Percentiles rank a stretch among this genome's conserved stretches.
These are phyloP conservation scores for Ormyrus labotus DNA, from an alignment of 2,888 invertebrate genomes.

Conservation along the genomic window DNA sequence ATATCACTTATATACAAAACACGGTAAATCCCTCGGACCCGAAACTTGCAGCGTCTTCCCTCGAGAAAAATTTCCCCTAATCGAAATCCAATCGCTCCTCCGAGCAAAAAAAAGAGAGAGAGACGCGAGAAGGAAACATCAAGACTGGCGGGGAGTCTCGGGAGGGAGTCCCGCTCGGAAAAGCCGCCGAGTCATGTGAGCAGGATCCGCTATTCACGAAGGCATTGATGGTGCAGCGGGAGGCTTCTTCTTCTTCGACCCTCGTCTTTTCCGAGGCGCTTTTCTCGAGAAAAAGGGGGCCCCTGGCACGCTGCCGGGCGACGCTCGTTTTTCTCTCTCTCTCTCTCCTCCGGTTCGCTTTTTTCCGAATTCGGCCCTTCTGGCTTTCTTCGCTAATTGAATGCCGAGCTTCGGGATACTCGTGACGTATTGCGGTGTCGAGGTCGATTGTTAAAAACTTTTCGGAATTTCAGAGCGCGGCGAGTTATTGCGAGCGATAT, in stretches of 20 bases:
- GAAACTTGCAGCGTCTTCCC: no score
- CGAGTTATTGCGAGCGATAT: no score
- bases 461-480: background rate
- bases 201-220: no score
- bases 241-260: conserved; percentile 2
- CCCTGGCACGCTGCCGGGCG: no score
- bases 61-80: background rate
- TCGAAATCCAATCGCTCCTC: background rate
- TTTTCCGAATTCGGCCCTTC: background rate
- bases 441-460: background rate
- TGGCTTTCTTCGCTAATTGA: conserved; percentile 6
- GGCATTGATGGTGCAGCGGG: no score
- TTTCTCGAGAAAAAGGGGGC: no score
- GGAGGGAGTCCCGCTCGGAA: background rate
- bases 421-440: no score
- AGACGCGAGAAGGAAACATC: conserved; percentile 33
- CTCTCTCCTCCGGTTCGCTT: background rate
- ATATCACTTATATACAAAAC: no score
- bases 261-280: background rate
- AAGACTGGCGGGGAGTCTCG: background rate
- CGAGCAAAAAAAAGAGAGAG: conserved; percentile 28
- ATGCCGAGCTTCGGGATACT: background rate
- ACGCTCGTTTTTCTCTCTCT: background rate
- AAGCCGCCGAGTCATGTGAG: no score
- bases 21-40: no score